Evolutionary conservation across 2,888 invertebrate species (phyloP).

Genomic region (Lasioglossum zephyrum): DNA sequence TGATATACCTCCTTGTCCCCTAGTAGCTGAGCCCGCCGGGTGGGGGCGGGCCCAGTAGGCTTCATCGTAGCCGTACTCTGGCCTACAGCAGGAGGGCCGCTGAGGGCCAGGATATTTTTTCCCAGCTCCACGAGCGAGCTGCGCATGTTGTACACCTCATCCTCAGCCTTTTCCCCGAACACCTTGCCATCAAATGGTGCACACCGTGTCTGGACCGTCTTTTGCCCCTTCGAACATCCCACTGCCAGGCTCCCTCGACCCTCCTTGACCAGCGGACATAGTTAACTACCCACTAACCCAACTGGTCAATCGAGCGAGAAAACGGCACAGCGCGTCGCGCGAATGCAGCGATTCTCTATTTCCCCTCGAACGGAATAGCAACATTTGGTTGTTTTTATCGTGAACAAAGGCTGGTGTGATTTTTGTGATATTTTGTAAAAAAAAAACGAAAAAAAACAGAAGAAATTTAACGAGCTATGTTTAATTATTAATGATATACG

Average conservation of each 20-base stretch:
- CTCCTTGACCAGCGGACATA: not conserved
- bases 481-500: slow-evolving; percentile 63
- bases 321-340: not conserved
- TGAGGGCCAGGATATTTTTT: not conserved
- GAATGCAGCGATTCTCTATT: slow-evolving; percentile 26
- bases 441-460: slow-evolving; percentile 14
- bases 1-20: not conserved
- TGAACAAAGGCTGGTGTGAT: slow-evolving; percentile 83
- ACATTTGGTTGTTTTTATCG: slow-evolving; percentile 77
- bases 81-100: slow-evolving; percentile 5
- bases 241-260: slow-evolving; percentile 2
- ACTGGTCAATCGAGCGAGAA: slow-evolving; percentile 3
- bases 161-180: not conserved
- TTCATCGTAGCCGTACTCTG: not conserved
- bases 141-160: not conserved
- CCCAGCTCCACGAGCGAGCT: not conserved
- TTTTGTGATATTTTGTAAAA: slow-evolving; percentile 84
- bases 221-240: not conserved
- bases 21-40: not conserved
- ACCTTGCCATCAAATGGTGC: not conserved
- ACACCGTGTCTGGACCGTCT: slow-evolving; percentile 2
- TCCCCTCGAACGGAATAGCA: slow-evolving; percentile 50
- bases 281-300: not conserved
- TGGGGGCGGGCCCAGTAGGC: not conserved
- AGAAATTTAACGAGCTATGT: slow-evolving; percentile 63